Percentiles rank a stretch among this genome's conserved stretches.
These are phyloP conservation scores for Oostethus manadensis DNA, from an alignment of 2,113 vertebrate species.

Conservation along the genomic window DNA sequence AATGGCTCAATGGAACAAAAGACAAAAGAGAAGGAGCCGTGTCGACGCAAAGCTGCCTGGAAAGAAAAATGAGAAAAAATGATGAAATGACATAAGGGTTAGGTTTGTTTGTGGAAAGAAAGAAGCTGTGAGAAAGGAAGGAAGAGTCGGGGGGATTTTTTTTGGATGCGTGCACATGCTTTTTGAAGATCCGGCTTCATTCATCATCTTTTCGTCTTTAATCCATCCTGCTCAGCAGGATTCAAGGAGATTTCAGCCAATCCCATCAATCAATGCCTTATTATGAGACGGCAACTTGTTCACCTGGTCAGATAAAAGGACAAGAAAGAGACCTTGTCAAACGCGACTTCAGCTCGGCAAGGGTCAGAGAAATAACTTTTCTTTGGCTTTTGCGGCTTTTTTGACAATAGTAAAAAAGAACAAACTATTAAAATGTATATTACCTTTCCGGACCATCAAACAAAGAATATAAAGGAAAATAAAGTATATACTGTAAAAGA, in stretches of 20 bases:
- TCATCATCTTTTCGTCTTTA: constrained; percentile 42
- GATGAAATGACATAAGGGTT: constrained; percentile 24
- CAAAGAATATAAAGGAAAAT: too few species aligned
- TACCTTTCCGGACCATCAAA: too few species aligned
- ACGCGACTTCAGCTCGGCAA: background rate
- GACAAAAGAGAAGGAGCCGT: constrained; percentile 11
- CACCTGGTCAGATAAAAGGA: constrained; percentile 3
- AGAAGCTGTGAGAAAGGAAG: constrained; percentile 15
- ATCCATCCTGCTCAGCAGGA: constrained; percentile 41
- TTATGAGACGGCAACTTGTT: constrained; percentile 9
- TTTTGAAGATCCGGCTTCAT: constrained; percentile 53
- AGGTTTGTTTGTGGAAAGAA: constrained; percentile 21
- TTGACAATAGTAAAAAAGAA: background rate
- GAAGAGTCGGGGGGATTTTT: constrained; percentile 42
- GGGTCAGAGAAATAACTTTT: too few species aligned
- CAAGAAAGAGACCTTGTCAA: constrained; percentile 11
- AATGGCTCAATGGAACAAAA: constrained; percentile 24
- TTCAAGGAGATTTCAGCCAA: constrained; percentile 42
- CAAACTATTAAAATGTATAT: too few species aligned
- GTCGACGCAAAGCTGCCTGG: constrained; percentile 39
- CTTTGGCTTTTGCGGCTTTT: too few species aligned
- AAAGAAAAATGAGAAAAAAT: constrained; percentile 41
- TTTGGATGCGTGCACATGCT: constrained; percentile 47
- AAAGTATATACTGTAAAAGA: too few species aligned
- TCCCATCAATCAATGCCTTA: constrained; percentile 31